Conservation (phyloP, 2,797 vertebrate species). For the Crenichthys baileyi region DNA sequence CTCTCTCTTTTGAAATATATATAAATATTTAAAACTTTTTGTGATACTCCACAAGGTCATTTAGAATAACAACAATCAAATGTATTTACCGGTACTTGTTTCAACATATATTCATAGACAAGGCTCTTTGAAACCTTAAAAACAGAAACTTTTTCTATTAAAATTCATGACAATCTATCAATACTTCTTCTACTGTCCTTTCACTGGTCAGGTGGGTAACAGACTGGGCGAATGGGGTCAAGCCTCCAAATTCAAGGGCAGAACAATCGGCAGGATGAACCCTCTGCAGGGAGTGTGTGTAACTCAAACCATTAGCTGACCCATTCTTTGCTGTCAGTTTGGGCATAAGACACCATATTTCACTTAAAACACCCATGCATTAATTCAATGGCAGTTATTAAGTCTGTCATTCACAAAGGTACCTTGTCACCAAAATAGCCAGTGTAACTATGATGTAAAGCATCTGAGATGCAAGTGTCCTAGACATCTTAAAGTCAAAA, state of each 20-base stretch:
- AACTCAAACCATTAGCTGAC: constrained; percentile 54
- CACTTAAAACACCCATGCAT: constrained; percentile 54
- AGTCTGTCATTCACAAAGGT: constrained; percentile 53
- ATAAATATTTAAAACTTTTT: not conserved
- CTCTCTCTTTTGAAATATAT: not conserved
- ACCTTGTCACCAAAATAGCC: constrained; percentile 63
- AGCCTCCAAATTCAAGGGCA: constrained; percentile 66
- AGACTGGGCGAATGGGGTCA: constrained; percentile 65
- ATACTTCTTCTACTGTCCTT: constrained; percentile 54
- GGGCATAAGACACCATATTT: constrained; percentile 63
- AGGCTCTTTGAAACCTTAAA: not conserved
- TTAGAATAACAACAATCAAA: not conserved
- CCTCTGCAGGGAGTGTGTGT: constrained; percentile 31
- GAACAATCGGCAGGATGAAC: constrained; percentile 47
- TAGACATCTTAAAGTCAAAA: constrained; percentile 23
- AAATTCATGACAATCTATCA: constrained; percentile 37
- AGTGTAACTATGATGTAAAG: constrained; percentile 53
- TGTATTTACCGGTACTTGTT: not conserved
- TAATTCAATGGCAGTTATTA: constrained; percentile 64
- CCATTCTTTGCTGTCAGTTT: constrained; percentile 63
- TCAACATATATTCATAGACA: not conserved
- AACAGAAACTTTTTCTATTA: constrained; percentile 25
- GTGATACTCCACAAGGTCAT: not conserved
- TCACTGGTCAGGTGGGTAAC: constrained; percentile 68
- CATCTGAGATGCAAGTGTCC: constrained; percentile 34